These are phyloP conservation scores for Nasonia longicornis DNA, from an alignment of 1,140 invertebrate species.

Conservation along the genomic window DNA sequence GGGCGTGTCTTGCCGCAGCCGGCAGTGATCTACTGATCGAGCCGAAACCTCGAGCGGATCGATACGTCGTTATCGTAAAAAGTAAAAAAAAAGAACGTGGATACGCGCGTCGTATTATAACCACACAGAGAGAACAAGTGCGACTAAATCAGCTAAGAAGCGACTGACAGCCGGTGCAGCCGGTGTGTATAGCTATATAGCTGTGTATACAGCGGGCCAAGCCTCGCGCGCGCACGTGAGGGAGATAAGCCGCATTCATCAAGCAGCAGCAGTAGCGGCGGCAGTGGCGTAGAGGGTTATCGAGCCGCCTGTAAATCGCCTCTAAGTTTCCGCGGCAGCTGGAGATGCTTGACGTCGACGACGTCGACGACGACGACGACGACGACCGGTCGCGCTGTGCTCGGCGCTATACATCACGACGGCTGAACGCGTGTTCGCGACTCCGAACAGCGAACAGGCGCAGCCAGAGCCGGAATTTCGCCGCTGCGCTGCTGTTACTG, in stretches of 20 bases:
- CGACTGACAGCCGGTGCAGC: slow-evolving; percentile 5
- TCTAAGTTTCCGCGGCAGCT: slow-evolving; percentile 33
- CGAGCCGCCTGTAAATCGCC: slow-evolving; percentile 30
- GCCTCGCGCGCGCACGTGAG: not conserved
- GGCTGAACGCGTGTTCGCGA: slow-evolving; percentile 24
- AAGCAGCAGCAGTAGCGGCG: not conserved
- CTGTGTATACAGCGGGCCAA: too few species aligned
- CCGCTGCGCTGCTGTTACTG: not conserved
- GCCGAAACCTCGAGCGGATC: too few species aligned
- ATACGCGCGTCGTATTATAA: not conserved
- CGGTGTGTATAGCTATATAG: not conserved
- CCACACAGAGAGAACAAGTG: not conserved
- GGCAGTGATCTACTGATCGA: too few species aligned
- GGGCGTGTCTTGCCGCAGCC: too few species aligned
- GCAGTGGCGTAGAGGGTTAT: slow-evolving; percentile 3
- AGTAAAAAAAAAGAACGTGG: not conserved
- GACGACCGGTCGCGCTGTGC: not conserved
- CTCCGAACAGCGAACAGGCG: slow-evolving; percentile 25
- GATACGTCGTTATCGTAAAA: not conserved
- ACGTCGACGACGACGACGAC: not conserved
- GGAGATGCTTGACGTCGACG: slow-evolving; percentile 22
- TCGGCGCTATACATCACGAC: slow-evolving; percentile 26
- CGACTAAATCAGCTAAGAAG: slow-evolving; percentile 25
- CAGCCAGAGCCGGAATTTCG: slow-evolving; percentile 20
- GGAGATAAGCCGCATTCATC: slow-evolving; percentile 36